Evolutionary conservation across 2,888 invertebrate genomes (phyloP), one percentile per base, ranked within the genome.

Genomic region (Pristionchus japonicus): DNA sequence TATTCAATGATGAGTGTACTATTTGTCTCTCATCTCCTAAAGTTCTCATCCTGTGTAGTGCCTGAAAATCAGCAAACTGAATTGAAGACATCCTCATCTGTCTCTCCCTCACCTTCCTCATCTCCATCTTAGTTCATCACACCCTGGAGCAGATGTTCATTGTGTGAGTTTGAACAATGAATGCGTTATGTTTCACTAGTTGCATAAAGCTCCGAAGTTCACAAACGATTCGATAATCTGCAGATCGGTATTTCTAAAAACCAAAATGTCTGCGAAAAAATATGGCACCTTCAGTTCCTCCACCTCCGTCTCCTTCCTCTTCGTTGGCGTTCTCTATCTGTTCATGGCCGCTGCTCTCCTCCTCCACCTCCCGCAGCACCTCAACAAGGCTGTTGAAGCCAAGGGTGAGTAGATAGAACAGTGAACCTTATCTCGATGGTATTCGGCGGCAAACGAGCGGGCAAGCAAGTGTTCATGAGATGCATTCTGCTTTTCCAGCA

Each of bases 61-160:
- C 13, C 3, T n/a, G 61, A 3, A 27, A 6, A 7, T 61, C 23
- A 31, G 3, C 15, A 67, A 34, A 3, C 15, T 4, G 31, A 17
- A 11, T 85, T 84, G 2, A 15, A 64, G 85, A 85, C 34, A 85
- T 85, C 15, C 1, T 64, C 3, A n/a, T 61, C 27, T 85, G 85
- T 27, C 85, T 85, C 49, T 15, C 15, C 27, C n/a, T 85, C 64
- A 64, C 85, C 1, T 85, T 85, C 64, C 43, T 47, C 43, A 85
- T 85, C 34, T 85, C 85, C 1, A 43, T 61, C 15, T 27, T 64
- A 40, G 31, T 85, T 20, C 85, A 85, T 85, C 85, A 64, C 64
- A 85, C 85, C 1, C 43, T 85, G 7, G 85, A 85, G 27, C 85
- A 85, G 40, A 52, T 47, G 49, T 85, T 85, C 64, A 85, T 85